A percentile compares a stretch with the other conserved stretches of the same genome.
These are phyloP conservation scores for Cottoperca gobio DNA, from an alignment of 2,797 vertebrate genomes.

Conservation along the genomic window DNA sequence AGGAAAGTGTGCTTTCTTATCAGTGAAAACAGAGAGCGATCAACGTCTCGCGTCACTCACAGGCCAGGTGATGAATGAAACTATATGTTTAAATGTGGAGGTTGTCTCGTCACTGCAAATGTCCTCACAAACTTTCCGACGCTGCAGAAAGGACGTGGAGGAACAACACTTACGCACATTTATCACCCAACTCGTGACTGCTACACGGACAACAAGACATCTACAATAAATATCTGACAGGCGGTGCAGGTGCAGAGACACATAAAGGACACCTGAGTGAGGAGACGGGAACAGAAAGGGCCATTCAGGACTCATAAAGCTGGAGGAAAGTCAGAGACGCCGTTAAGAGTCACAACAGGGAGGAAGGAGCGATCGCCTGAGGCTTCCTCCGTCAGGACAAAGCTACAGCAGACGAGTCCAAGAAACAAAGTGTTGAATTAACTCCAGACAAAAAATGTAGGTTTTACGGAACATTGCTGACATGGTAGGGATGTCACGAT, in stretches of 20 bases:
- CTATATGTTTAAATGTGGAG: constrained; percentile 2
- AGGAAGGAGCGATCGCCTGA: no score
- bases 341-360: neutral
- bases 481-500: no score
- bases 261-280: constrained; percentile 42
- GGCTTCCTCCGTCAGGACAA: neutral
- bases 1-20: neutral
- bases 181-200: constrained; percentile 24
- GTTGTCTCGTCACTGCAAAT: neutral
- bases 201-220: constrained; percentile 40
- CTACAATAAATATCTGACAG: constrained; percentile 36
- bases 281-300: constrained; percentile 15
- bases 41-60: neutral
- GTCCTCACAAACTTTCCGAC: neutral
- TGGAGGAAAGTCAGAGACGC: constrained; percentile 16
- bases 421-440: no score
- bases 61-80: neutral
- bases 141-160: neutral
- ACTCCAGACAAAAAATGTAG: no score
- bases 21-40: neutral
- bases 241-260: constrained; percentile 9
- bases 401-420: no score
- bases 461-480: no score
- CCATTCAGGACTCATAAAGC: constrained; percentile 44
- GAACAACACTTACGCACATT: constrained; percentile 17